phyloP scores from a whole-genome alignment of 2,888 invertebrate species.

The Trilocha varians region DNA sequence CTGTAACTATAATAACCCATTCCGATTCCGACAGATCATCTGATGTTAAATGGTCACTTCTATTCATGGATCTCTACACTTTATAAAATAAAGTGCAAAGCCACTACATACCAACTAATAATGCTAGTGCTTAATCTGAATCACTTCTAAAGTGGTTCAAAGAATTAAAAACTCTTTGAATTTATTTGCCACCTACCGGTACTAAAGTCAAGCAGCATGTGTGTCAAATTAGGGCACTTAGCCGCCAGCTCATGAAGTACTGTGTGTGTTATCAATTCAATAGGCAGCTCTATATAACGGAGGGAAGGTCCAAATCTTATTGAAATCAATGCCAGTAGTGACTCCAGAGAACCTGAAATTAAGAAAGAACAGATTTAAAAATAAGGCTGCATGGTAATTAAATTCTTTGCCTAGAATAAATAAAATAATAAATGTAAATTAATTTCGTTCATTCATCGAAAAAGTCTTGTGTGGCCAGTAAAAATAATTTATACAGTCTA shows the following conservation, averaged over 20 bases:
- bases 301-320: conserved; percentile 90
- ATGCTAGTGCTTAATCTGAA: too few relatives aligned
- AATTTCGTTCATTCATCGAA: too few relatives aligned
- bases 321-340: conserved; percentile 88
- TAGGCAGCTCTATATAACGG: conserved; percentile 93
- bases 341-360: conserved; percentile 83
- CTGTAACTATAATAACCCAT: too few relatives aligned
- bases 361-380: not conserved
- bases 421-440: too few relatives aligned
- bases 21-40: too few relatives aligned
- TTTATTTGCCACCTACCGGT: conserved; percentile 72
- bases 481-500: too few relatives aligned
- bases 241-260: conserved; percentile 97
- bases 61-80: too few relatives aligned
- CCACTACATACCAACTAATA: too few relatives aligned
- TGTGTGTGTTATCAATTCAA: conserved; percentile 96
- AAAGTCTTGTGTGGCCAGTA: too few relatives aligned
- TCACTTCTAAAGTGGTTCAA: too few relatives aligned
- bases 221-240: conserved; percentile 95
- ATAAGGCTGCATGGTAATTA: not conserved
- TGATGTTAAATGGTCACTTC: too few relatives aligned
- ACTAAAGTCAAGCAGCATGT: conserved; percentile 97
- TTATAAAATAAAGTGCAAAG: too few relatives aligned
- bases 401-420: not conserved
- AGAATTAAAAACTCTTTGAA: not conserved